Percentiles rank a stretch among this genome's conserved stretches.
Conservation (phyloP, 2,797 vertebrate genomes). For the Odontamblyopus rebecca region DNA sequence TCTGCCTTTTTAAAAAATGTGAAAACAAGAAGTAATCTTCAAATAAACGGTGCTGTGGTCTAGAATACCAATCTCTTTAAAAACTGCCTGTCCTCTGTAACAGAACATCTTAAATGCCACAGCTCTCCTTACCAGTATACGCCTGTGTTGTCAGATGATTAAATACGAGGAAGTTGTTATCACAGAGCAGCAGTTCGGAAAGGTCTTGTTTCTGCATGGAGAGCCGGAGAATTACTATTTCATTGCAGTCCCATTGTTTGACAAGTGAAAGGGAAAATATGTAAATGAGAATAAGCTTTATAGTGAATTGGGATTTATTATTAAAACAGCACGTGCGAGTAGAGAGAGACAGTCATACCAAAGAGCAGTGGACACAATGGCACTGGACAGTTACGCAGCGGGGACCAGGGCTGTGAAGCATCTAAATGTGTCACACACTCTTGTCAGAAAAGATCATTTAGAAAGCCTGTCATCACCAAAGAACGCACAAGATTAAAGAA, state of each 20-base stretch:
- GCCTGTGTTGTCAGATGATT: conserved; percentile 10
- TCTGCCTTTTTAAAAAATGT: neutral
- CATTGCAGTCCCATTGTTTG: conserved; percentile 3
- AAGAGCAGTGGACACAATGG: neutral
- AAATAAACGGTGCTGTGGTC: neutral
- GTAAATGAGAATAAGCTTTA: conserved; percentile 13
- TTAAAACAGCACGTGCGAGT: neutral
- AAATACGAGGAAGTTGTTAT: conserved; percentile 13
- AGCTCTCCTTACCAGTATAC: conserved; percentile 1
- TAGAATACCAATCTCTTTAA: neutral
- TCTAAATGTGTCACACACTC: conserved; percentile 6
- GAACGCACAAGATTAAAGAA: neutral
- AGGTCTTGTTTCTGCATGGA: conserved; percentile 4
- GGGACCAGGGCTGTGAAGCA: conserved; percentile 1
- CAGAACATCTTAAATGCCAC: conserved; percentile 4
- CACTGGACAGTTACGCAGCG: neutral
- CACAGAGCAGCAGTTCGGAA: conserved; percentile 16
- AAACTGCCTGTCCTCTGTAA: conserved; percentile 7
- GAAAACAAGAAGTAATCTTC: neutral
- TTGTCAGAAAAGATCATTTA: conserved; percentile 9
- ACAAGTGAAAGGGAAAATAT: conserved; percentile 13
- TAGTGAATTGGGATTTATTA: conserved; percentile 14
- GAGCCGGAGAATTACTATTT: conserved; percentile 9
- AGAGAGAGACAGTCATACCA: neutral
- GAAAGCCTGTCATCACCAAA: neutral